phyloP scores from a whole-genome alignment of 64 coral and sea anemone species.

The Orbicella faveolata region DNA sequence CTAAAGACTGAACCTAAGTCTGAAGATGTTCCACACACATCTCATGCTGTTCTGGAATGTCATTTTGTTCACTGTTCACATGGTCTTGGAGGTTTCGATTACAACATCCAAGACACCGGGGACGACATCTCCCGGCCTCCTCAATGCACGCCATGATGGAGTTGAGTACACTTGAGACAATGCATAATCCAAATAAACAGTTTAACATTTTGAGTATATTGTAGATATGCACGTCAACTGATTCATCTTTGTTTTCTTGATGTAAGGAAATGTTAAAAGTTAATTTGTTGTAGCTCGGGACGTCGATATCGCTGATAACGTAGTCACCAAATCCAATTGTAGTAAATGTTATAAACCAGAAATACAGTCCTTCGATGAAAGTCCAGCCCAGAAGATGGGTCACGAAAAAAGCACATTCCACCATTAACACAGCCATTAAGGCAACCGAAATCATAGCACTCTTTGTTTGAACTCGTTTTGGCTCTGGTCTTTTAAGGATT shows the following conservation, averaged over 20 bases:
- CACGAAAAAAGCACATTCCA: background rate
- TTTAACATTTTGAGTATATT: background rate
- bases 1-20: no score
- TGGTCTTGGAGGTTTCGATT: background rate
- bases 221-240: background rate
- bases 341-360: constrained; percentile 59
- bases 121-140: background rate
- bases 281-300: background rate
- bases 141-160: constrained; percentile 36
- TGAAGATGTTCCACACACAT: background rate
- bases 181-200: constrained; percentile 37
- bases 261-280: background rate
- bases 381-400: background rate
- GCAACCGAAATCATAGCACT: constrained; percentile 1
- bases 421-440: constrained; percentile 9
- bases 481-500: constrained; percentile 29
- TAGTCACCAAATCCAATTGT: constrained; percentile 73
- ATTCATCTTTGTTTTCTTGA: background rate
- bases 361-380: constrained; percentile 36
- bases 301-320: background rate
- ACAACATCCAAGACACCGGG: constrained; percentile 5
- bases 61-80: background rate
- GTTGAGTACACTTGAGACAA: constrained; percentile 57
- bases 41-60: background rate
- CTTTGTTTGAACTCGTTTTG: constrained; percentile 28